Conservation (phyloP, 2,113 vertebrate species). For the rat (Rattus norvegicus) region GRCr8 NC_086027.1:67334501-67335000, state of each 20-base stretch:
- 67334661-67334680: slow-evolving; percentile 6
- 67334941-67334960: background rate
- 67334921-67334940: background rate
- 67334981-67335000: background rate
- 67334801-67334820: slow-evolving; percentile 85
- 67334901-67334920: background rate
- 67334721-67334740: background rate
- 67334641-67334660: background rate
- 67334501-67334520: background rate
- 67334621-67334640: background rate
- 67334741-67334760: background rate
- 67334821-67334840: slow-evolving; percentile 77
- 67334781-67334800: slow-evolving; percentile 29
- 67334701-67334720: background rate
- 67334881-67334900: slow-evolving; percentile 34
- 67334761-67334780: background rate
- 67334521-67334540: background rate
- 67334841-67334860: slow-evolving; percentile 82
- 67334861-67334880: background rate
- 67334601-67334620: background rate
- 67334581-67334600: background rate
- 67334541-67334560: background rate
- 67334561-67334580: background rate
- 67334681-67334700: background rate
- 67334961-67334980: background rate